These are phyloP conservation scores for Leptonema lineaticorne DNA, from an alignment of 1,140 invertebrate genomes.

Conservation along the genomic window DNA sequence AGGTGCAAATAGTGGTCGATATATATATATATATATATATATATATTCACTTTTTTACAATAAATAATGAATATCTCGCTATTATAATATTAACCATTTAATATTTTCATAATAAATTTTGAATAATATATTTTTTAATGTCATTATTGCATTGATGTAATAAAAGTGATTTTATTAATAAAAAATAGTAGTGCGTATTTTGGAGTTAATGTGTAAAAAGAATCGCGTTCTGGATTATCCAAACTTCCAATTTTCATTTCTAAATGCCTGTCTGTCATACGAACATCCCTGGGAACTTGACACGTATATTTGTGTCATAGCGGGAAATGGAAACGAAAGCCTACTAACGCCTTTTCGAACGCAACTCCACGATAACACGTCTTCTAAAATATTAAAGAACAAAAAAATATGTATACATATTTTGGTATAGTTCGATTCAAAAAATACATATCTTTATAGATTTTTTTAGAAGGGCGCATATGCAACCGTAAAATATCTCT, in stretches of 20 bases:
- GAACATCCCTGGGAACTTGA: conserved; percentile 38
- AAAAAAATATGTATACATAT: background rate
- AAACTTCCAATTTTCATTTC: conserved; percentile 42
- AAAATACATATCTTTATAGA: no score
- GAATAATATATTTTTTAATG: background rate
- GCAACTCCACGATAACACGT: conserved; percentile 27
- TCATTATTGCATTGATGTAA: background rate
- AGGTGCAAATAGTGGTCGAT: no score
- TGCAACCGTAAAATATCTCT: background rate
- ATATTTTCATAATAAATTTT: background rate
- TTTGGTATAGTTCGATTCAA: background rate
- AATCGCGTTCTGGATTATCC: conserved; percentile 30
- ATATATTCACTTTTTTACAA: background rate
- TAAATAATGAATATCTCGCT: no score
- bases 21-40: background rate
- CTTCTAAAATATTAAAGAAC: conserved; percentile 22
- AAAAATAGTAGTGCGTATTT: conserved; percentile 34
- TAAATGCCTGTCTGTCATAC: conserved; percentile 38
- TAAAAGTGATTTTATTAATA: conserved; percentile 13
- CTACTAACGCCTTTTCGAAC: conserved; percentile 23
- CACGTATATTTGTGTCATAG: conserved; percentile 42
- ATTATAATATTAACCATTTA: no score
- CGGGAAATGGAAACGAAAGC: conserved; percentile 20
- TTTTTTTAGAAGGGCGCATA: background rate
- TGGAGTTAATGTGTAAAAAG: conserved; percentile 16